Base-by-base conservation (phyloP, 2,797 vertebrate genomes). In the Leuciscus waleckii region DNA sequence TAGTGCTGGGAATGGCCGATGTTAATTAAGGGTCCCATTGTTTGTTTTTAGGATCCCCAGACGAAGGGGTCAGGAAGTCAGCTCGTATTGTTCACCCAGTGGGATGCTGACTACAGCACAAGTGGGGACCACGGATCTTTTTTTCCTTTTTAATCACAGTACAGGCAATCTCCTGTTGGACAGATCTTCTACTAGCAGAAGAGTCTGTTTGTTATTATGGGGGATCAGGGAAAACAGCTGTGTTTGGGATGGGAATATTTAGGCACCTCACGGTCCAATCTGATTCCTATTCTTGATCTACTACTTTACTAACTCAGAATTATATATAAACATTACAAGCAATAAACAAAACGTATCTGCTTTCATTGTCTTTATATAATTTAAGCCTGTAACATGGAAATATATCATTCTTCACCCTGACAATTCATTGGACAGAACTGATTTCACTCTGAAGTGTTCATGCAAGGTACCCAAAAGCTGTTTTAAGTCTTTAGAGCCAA, bases 21-120 rank as follows among this genome's bases (percentile, higher is more conserved):
- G 92, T 93, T 95, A 95, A 96, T 95, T 95, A 95, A 95, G 94
- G 94, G 92, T 87, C 90, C 90, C 93, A 95, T 95, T 95, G 95
- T 96, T 90, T 69, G 91, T 85, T 90, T 92, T 92, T 92, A 94
- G 92, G 92, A 95, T 93, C 92, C 93, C 92, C 89, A 93, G 92
- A 94, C 92, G 87, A 91, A 90, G 91, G 92, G 94, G 95, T 95
- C 93, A 94, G 93, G 94, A 94, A 96, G 94, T 94, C 94, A 92
- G 89, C 69, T 82, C 85, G 88, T 92, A 94, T 92, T 96, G 95
- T 95, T 95, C 91, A 85, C 88, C 85, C 93, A 89, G 89, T 92
- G 91, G 91, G 93, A 91, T 90, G 89, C 92, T 95, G 92, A 81
- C 90, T 94, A 93, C 91, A 93, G 91, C 91, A 91, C 92, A 92